Percentiles rank a stretch among this genome's conserved stretches.
These are phyloP conservation scores for Auanema sp. DNA, from an alignment of 2,888 invertebrate species.

Conservation along the genomic window DNA sequence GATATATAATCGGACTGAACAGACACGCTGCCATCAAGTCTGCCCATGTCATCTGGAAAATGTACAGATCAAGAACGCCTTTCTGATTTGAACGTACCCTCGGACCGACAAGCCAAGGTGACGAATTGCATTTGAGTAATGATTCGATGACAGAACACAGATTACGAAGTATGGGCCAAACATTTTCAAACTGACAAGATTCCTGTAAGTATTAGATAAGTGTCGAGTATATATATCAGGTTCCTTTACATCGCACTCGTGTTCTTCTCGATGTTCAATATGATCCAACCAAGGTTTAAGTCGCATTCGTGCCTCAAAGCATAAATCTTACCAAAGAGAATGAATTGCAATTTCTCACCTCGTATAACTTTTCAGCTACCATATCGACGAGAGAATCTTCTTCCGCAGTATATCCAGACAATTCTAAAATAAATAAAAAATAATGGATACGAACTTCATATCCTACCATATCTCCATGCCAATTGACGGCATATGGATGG, in stretches of 20 bases:
- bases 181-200: conserved; percentile 20
- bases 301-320: conserved; percentile 22
- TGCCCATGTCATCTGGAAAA: conserved; percentile 44
- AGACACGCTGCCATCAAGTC: conserved; percentile 40
- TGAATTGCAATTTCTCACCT: conserved; percentile 3
- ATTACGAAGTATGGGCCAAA: conserved; percentile 4
- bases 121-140: too few species aligned
- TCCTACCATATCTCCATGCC: conserved; percentile 48
- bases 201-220: conserved; percentile 27
- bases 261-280: conserved; percentile 37
- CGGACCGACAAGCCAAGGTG: conserved; percentile 38
- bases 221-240: too few species aligned
- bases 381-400: conserved; percentile 48
- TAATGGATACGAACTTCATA: background rate
- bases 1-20: conserved; percentile 45
- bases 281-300: conserved; percentile 45
- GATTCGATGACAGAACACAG: too few species aligned
- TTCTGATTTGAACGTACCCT: conserved; percentile 21
- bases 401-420: conserved; percentile 40
- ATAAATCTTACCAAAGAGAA: background rate
- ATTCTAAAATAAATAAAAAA: conserved; percentile 23
- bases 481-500: conserved; percentile 48
- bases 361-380: conserved; percentile 40
- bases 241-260: conserved; percentile 36
- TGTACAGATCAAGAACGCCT: background rate